Evolutionary conservation across 2,113 vertebrate species (phyloP).

Genomic region (Rhodinocichla rosea): DNA sequence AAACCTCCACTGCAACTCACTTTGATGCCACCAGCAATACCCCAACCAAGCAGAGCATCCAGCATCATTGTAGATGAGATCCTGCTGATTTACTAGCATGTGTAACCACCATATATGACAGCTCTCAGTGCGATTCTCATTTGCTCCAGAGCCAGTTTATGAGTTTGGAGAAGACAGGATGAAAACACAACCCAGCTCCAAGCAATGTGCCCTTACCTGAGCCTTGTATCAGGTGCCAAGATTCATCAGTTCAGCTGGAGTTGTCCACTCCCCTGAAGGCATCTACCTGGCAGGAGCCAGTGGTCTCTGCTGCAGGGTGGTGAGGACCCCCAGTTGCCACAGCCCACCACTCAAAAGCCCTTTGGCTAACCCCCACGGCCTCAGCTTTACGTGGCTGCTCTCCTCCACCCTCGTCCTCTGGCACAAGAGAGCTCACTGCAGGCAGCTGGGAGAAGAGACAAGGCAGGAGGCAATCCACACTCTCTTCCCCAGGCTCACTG

Average conservation of each 20-base stretch:
- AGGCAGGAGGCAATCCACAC: neutral
- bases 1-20: neutral
- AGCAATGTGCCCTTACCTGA: constrained; percentile 1
- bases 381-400: neutral
- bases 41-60: neutral
- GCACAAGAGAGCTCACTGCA: accelerated
- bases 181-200: neutral
- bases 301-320: neutral
- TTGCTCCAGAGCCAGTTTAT: accelerated
- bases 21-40: neutral
- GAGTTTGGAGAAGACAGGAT: neutral
- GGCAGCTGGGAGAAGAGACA: neutral
- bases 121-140: accelerated
- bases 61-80: neutral
- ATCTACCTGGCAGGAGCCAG: constrained; percentile 1
- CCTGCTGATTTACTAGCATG: neutral
- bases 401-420: neutral
- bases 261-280: neutral
- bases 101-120: accelerated
- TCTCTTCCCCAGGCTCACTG: neutral
- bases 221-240: constrained; percentile 19
- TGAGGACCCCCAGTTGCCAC: accelerated
- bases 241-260: constrained; percentile 44
- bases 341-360: accelerated
- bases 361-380: neutral